Percentiles rank a stretch among this genome's conserved stretches.
Conservation (phyloP, 1,140 invertebrate species). For the Eueides isabella region DNA sequence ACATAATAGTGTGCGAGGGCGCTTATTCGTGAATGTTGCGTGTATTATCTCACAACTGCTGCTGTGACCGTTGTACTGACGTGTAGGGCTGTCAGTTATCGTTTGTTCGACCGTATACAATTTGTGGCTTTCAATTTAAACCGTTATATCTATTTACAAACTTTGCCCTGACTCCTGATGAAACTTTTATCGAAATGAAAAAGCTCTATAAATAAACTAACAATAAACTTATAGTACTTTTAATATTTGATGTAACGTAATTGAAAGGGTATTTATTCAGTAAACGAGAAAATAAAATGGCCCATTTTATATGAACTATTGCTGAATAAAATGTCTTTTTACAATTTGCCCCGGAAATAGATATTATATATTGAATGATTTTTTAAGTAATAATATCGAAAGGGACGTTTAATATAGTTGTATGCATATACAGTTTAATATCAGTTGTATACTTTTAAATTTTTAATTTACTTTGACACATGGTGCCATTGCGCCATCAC, state of each 20-base stretch:
- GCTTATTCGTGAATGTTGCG: slow-evolving; percentile 39
- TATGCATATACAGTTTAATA: no score
- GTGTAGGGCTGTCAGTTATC: slow-evolving; percentile 31
- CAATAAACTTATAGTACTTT: no score
- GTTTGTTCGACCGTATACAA: neutral
- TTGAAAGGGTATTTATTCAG: neutral
- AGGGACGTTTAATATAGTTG: no score
- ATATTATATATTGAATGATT: neutral
- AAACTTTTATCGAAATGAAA: neutral
- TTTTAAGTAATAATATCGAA: no score
- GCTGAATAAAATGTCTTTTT: neutral
- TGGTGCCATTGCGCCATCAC: no score
- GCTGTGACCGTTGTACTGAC: slow-evolving; percentile 29
- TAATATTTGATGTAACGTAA: neutral
- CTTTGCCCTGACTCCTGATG: neutral
- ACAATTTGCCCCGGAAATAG: neutral
- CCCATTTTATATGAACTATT: neutral
- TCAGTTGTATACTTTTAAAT: no score
- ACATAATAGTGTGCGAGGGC: slow-evolving; percentile 25
- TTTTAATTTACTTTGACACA: no score
- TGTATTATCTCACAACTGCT: slow-evolving; percentile 39
- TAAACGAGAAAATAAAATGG: neutral
- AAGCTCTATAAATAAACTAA: neutral
- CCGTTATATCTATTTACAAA: neutral
- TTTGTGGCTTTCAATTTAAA: neutral